phyloP scores from a whole-genome alignment of 2,888 invertebrate species.

The Nomada ruficornis region DNA sequence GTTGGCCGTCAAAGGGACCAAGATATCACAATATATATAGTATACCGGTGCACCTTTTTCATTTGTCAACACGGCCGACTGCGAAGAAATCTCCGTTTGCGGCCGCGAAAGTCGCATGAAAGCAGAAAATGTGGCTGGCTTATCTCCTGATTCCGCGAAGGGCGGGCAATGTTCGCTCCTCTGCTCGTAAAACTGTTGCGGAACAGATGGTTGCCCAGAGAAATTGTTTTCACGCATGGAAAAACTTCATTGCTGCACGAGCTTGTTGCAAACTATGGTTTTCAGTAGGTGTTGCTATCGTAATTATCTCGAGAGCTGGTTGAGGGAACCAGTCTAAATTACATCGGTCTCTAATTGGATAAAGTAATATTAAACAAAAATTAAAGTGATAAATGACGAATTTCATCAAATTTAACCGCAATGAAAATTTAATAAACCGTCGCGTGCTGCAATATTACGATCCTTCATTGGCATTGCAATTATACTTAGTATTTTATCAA shows the following conservation, averaged over 20 bases:
- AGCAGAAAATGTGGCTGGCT: conserved; percentile 30
- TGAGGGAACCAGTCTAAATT: no score
- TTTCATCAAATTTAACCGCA: no score
- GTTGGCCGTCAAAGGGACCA: conserved; percentile 58
- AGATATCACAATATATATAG: conserved; percentile 54
- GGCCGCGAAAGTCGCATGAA: conserved; percentile 38
- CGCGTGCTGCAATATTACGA: no score
- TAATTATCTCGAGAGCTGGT: no score
- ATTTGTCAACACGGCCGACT: conserved; percentile 55
- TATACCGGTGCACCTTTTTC: conserved; percentile 39
- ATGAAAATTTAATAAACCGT: no score
- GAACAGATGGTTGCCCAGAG: neutral
- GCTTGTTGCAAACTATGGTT: no score
- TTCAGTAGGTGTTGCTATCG: no score
- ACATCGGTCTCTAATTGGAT: no score
- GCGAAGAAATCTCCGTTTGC: conserved; percentile 17
- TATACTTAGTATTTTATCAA: no score
- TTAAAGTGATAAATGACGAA: no score
- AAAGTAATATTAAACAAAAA: no score
- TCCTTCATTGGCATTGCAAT: no score
- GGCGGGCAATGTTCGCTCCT: neutral
- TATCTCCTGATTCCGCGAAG: conserved; percentile 40
- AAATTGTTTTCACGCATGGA: conserved; percentile 31
- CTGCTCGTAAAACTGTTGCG: conserved; percentile 27
- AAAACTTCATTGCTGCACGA: conserved; percentile 1